These are phyloP conservation scores for Collichthys lucidus DNA, from an alignment of 2,113 vertebrate genomes.

Conservation along the genomic window DNA sequence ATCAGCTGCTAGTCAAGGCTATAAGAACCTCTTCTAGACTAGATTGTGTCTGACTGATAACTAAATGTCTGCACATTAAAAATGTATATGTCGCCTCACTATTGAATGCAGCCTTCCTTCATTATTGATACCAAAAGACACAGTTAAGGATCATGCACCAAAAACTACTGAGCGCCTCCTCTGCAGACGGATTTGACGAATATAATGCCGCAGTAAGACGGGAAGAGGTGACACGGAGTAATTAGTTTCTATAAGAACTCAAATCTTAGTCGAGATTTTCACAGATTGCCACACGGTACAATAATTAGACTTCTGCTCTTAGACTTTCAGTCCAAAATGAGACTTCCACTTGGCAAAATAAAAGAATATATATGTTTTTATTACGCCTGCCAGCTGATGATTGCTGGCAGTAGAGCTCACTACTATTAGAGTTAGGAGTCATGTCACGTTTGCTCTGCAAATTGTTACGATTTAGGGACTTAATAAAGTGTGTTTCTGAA, in stretches of 20 bases:
- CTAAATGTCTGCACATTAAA: slow-evolving; percentile 55
- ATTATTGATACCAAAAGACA: slow-evolving; percentile 56
- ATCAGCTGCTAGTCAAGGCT: background rate
- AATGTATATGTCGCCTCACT: slow-evolving; percentile 33
- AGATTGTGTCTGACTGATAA: slow-evolving; percentile 37
- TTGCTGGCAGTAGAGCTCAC: slow-evolving; percentile 50
- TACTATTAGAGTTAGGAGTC: slow-evolving; percentile 34
- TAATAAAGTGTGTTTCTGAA: slow-evolving; percentile 66
- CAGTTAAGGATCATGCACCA: slow-evolving; percentile 18
- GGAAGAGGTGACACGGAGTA: background rate
- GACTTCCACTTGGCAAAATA: slow-evolving; percentile 22
- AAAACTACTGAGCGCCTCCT: background rate
- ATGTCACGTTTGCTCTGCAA: slow-evolving; percentile 41
- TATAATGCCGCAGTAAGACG: background rate
- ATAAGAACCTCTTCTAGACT: background rate
- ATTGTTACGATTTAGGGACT: slow-evolving; percentile 67
- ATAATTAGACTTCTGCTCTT: slow-evolving; percentile 41
- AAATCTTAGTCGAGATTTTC: slow-evolving; percentile 18
- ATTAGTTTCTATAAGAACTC: background rate
- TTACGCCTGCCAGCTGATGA: slow-evolving; percentile 39
- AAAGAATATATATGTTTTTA: slow-evolving; percentile 12
- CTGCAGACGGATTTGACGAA: background rate
- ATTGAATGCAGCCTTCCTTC: slow-evolving; percentile 33
- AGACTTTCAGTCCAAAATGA: slow-evolving; percentile 44
- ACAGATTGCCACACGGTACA: slow-evolving; percentile 10